Percentiles rank a stretch among this genome's conserved stretches.
Conservation (phyloP, 2,113 vertebrate genomes). For the Microtus richardsoni region DNA sequence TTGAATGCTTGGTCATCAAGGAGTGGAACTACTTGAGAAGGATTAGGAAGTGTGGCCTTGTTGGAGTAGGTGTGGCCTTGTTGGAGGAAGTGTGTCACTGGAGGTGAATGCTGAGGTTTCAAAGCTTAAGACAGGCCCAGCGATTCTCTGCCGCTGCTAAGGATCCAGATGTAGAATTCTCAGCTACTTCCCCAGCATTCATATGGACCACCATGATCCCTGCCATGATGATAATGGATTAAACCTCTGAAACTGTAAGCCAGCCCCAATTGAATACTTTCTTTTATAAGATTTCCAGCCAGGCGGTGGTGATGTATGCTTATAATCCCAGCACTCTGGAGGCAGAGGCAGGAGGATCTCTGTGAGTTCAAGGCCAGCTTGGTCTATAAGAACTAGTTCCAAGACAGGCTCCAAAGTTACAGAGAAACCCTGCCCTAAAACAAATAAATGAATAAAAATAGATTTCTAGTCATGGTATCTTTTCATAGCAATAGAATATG, state of each 20-base stretch:
- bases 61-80: neutral
- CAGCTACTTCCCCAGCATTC: neutral
- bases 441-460: too few relatives aligned
- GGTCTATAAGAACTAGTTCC: too few relatives aligned
- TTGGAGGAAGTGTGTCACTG: neutral
- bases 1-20: neutral
- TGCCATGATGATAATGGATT: neutral
- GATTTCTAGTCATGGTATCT: neutral
- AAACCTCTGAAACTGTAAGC: neutral
- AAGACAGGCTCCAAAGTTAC: too few relatives aligned
- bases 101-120: neutral
- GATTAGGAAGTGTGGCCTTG: neutral
- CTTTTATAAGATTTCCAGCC: neutral
- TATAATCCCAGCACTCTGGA: too few relatives aligned
- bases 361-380: too few relatives aligned
- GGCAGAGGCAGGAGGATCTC: too few relatives aligned
- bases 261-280: neutral
- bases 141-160: neutral
- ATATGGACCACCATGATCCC: neutral
- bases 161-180: neutral
- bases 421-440: too few relatives aligned
- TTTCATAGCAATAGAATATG: neutral
- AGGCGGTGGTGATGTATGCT: fast-evolving
- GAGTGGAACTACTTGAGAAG: neutral
- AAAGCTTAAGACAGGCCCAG: neutral